These are phyloP conservation scores for human (Homo sapiens) DNA, from an alignment of 2,113 vertebrate genomes.

Conservation along the genomic window DNA sequence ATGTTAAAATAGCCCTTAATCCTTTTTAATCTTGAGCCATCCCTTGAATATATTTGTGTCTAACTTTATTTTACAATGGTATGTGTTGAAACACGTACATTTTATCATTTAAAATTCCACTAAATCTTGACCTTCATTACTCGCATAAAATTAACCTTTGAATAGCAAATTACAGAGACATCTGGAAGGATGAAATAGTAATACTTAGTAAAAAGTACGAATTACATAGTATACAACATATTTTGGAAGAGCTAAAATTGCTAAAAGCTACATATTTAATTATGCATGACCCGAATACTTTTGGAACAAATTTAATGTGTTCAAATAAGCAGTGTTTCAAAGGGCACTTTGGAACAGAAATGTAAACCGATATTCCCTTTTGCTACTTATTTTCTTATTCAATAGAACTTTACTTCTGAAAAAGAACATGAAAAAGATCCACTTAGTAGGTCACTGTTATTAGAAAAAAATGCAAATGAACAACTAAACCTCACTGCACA, in stretches of 20 bases:
- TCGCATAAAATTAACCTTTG: constrained; percentile 72
- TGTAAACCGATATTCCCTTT: constrained; percentile 56
- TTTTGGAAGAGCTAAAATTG: constrained; percentile 61
- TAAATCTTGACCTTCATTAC: constrained; percentile 68
- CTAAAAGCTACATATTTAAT: constrained; percentile 77
- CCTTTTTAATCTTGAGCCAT: neutral
- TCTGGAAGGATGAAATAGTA: constrained; percentile 56
- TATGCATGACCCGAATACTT: constrained; percentile 72
- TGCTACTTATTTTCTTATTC: constrained; percentile 71
- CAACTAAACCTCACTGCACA: constrained; percentile 69
- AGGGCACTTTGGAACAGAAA: constrained; percentile 59
- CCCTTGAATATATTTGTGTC: constrained; percentile 43
- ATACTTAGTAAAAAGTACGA: constrained; percentile 64
- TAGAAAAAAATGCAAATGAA: constrained; percentile 83
- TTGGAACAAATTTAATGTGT: constrained; percentile 76
- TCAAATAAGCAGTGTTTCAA: constrained; percentile 58
- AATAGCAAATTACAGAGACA: constrained; percentile 54
- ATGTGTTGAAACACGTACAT: constrained; percentile 34
- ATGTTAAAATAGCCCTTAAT: constrained; percentile 47
- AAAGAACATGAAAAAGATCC: constrained; percentile 63
- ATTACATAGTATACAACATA: constrained; percentile 36
- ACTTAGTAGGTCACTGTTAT: constrained; percentile 82
- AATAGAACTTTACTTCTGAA: constrained; percentile 65
- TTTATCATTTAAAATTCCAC: constrained; percentile 68
- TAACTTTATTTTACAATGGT: neutral